Evolutionary conservation across 2,797 vertebrate species (phyloP).

Genomic region (Etheostoma nigrum): DNA sequence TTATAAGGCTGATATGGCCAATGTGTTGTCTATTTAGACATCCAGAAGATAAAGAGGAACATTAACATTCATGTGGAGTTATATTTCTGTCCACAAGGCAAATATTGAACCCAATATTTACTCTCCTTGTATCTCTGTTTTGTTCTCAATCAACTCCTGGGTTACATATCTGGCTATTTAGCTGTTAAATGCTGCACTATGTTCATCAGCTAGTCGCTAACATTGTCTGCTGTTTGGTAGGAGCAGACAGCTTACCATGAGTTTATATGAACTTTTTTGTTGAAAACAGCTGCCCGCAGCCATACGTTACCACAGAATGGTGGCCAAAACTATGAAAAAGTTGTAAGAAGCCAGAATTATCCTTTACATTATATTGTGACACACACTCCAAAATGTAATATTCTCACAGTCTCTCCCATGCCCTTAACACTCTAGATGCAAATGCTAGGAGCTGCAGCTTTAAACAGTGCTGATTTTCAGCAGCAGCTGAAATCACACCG

Average conservation of each 20-base stretch:
- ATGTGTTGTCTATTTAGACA: background rate
- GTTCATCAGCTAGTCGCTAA: background rate
- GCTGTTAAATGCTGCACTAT: background rate
- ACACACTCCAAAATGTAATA: background rate
- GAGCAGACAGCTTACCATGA: accelerated
- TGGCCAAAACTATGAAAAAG: background rate
- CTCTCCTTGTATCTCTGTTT: background rate
- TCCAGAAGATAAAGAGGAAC: background rate
- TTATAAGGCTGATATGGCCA: too few relatives aligned
- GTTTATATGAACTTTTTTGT: background rate
- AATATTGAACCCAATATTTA: background rate
- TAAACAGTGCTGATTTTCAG: slow-evolving; percentile 31
- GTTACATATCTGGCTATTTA: background rate
- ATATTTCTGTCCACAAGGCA: too few relatives aligned
- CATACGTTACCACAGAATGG: background rate
- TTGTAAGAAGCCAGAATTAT: background rate
- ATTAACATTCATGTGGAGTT: background rate
- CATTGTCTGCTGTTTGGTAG: background rate
- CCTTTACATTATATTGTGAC: background rate
- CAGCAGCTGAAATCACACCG: slow-evolving; percentile 34
- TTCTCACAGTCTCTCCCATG: background rate
- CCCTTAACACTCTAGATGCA: slow-evolving; percentile 5
- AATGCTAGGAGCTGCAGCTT: slow-evolving; percentile 28
- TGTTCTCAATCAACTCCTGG: background rate
- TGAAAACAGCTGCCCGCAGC: background rate